These are phyloP conservation scores for Poeciliopsis prolifica DNA, from an alignment of 2,113 vertebrate species.

Conservation along the genomic window DNA sequence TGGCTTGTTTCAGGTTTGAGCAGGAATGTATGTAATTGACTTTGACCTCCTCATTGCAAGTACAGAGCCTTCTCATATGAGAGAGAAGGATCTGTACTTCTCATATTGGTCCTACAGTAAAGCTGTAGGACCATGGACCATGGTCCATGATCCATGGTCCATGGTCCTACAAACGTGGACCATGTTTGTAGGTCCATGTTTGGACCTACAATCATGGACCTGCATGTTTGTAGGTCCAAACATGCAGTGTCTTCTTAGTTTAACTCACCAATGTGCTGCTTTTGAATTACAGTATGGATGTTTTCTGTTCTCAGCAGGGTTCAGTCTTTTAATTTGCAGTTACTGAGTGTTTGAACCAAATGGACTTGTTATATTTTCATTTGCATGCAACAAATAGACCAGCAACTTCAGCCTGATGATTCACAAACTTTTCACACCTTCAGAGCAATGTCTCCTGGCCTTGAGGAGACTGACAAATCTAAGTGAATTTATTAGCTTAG, in stretches of 20 bases:
- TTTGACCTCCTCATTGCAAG: no score
- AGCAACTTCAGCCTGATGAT: background rate
- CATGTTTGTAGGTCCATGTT: no score
- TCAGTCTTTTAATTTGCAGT: background rate
- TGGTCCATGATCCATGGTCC: no score
- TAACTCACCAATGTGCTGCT: background rate
- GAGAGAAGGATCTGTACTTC: no score
- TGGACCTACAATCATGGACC: no score
- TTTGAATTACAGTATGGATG: background rate
- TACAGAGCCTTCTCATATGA: background rate
- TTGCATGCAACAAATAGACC: background rate
- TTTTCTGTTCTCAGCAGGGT: background rate
- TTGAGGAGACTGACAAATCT: constrained; percentile 11
- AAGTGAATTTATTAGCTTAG: background rate
- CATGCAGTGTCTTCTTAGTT: background rate
- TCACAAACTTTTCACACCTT: constrained; percentile 25
- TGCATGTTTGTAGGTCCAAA: background rate
- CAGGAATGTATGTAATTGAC: no score
- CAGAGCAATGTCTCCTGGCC: constrained; percentile 20
- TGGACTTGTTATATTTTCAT: background rate
- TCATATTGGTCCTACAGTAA: no score
- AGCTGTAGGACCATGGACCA: no score
- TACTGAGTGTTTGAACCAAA: background rate
- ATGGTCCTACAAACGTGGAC: no score
- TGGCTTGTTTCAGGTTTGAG: no score